Conservation (phyloP, 2,797 vertebrate genomes). For the Lepus townsendii region DNA sequence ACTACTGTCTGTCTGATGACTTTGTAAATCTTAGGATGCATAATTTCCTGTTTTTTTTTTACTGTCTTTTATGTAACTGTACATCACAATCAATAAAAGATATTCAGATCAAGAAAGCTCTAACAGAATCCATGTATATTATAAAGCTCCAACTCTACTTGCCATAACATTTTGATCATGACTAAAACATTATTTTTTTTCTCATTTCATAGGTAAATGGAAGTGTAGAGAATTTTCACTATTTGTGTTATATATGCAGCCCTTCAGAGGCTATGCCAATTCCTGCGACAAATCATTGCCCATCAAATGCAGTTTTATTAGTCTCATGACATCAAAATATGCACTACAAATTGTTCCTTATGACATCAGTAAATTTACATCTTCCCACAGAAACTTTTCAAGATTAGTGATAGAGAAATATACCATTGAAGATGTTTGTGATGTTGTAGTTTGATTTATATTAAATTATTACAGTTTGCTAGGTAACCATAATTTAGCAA, state of each 20-base stretch:
- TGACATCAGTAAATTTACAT: conserved; percentile 65
- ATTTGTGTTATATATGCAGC: conserved; percentile 15
- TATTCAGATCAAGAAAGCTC: background rate
- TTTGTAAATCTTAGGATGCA: background rate
- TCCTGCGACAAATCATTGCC: conserved; percentile 26
- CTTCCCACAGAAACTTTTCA: conserved; percentile 60
- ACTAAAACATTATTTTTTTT: conserved; percentile 38
- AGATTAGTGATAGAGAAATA: conserved; percentile 43
- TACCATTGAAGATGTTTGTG: conserved; percentile 47
- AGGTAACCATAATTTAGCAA: conserved; percentile 67
- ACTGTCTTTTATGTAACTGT: background rate
- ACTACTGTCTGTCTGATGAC: too few species aligned
- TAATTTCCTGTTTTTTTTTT: background rate
- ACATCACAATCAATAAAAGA: background rate
- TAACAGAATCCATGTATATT: background rate
- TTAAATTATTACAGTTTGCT: conserved; percentile 70
- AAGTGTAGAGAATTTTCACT: conserved; percentile 10
- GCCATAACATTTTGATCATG: background rate
- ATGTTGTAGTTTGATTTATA: conserved; percentile 69
- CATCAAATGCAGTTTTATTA: conserved; percentile 54
- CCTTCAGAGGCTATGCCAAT: conserved; percentile 30
- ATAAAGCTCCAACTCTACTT: background rate
- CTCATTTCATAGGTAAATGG: conserved; percentile 28
- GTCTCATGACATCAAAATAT: conserved; percentile 62
- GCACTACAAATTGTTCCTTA: conserved; percentile 65